These are phyloP conservation scores for Huso huso DNA, from an alignment of 2,797 vertebrate species.

Conservation along the genomic window DNA sequence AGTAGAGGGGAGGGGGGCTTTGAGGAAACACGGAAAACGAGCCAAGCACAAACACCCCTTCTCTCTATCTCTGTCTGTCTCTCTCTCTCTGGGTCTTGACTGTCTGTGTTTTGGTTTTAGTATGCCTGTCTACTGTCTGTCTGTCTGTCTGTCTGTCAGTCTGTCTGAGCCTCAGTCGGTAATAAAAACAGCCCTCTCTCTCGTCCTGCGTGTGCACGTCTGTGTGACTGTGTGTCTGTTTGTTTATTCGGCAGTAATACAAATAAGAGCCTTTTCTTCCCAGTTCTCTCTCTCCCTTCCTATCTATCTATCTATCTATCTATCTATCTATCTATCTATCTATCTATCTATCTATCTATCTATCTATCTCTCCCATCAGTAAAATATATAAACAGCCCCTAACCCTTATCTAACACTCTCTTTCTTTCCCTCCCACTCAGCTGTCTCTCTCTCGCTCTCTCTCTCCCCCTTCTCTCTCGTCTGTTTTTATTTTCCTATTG, in stretches of 20 bases:
- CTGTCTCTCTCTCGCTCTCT: slow-evolving; percentile 28
- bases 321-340: slow-evolving; percentile 5
- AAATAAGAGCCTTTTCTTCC: too few relatives aligned
- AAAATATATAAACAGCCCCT: slow-evolving; percentile 6
- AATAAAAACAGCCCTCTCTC: too few relatives aligned
- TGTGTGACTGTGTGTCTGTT: too few relatives aligned
- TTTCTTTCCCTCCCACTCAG: slow-evolving; percentile 31
- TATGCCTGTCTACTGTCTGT: too few relatives aligned
- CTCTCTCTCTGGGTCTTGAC: slow-evolving; percentile 12
- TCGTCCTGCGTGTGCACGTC: too few relatives aligned
- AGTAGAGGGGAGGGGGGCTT: too few relatives aligned
- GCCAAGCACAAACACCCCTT: neutral
- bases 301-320: slow-evolving; percentile 21
- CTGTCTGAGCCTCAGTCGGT: too few relatives aligned
- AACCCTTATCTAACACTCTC: slow-evolving; percentile 24
- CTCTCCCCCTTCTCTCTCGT: slow-evolving; percentile 15
- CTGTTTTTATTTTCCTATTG: slow-evolving; percentile 9
- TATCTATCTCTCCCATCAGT: slow-evolving; percentile 18
- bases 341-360: slow-evolving; percentile 13
- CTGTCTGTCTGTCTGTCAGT: too few relatives aligned
- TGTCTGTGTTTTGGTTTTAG: too few relatives aligned
- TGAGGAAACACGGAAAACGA: too few relatives aligned
- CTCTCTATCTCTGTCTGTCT: slow-evolving; percentile 10
- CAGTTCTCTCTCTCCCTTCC: slow-evolving; percentile 26
- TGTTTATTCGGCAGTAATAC: too few relatives aligned